Conservation (phyloP, 1,140 invertebrate species). For the Drosophila arizonae region DNA sequence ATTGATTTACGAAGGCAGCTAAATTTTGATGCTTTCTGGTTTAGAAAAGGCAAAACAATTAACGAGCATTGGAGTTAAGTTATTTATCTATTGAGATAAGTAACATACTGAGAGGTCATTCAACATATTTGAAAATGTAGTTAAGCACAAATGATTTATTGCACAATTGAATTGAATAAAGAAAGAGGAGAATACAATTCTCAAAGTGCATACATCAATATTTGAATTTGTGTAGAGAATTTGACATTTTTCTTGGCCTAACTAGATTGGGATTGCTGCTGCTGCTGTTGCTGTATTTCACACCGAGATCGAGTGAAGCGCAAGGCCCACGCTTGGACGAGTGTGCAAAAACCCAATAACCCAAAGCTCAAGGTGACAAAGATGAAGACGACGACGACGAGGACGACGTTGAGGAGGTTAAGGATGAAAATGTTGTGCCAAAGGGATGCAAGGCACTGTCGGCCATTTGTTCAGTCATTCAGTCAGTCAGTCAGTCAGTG, state of each 20-base stretch:
- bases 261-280: conserved; percentile 14
- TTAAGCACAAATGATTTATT: too few species aligned
- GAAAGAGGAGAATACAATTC: too few species aligned
- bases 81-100: too few species aligned
- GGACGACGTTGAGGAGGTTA: conserved; percentile 42
- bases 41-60: too few species aligned
- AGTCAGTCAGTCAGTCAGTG: conserved; percentile 5
- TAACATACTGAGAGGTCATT: too few species aligned
- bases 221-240: conserved; percentile 17
- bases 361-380: conserved; percentile 77
- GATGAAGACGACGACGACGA: conserved; percentile 58
- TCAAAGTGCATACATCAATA: background rate
- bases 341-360: conserved; percentile 76
- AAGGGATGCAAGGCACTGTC: conserved; percentile 27
- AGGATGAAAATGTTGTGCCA: conserved; percentile 33
- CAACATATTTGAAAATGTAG: too few species aligned
- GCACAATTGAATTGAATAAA: too few species aligned
- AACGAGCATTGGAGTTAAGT: too few species aligned
- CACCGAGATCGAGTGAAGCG: conserved; percentile 43
- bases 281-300: conserved; percentile 32
- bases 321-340: conserved; percentile 60
- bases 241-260: conserved; percentile 3
- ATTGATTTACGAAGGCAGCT: background rate
- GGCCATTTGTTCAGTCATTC: conserved; percentile 1
- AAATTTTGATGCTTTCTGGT: too few species aligned